Evolutionary conservation across 2,797 vertebrate species (phyloP).

Genomic region (Halcyon badia): DNA sequence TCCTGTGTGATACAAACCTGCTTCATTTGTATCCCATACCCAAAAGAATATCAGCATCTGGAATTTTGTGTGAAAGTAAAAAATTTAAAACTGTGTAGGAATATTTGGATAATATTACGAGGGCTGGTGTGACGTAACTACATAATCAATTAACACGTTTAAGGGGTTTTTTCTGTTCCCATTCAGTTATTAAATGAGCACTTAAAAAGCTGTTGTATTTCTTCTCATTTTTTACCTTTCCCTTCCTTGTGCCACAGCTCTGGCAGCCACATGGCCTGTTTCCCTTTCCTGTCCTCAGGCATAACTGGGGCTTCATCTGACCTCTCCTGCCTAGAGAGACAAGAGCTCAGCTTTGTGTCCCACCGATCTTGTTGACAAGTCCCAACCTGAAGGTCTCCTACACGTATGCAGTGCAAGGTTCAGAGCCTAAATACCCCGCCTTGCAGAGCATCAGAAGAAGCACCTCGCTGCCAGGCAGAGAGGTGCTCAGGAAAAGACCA

Average conservation of each 20-base stretch:
- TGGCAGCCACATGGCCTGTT: background rate
- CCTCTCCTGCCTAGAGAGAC: background rate
- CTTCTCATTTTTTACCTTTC: background rate
- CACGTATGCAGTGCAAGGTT: background rate
- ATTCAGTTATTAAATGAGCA: background rate
- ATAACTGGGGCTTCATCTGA: accelerated
- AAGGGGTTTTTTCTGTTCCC: background rate
- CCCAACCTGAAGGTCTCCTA: background rate
- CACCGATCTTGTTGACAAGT: background rate
- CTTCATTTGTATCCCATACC: background rate
- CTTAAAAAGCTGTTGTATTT: background rate
- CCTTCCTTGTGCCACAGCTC: background rate
- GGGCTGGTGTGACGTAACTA: background rate
- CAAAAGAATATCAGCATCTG: background rate
- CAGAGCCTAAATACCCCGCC: background rate
- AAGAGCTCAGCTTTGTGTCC: background rate
- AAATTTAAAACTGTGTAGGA: background rate
- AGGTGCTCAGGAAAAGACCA: background rate
- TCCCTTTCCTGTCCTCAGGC: background rate
- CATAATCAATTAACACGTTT: background rate
- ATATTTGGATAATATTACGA: background rate
- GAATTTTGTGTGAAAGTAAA: background rate
- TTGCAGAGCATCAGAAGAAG: background rate
- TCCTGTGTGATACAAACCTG: background rate
- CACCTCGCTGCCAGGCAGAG: background rate